Evolutionary conservation across 2,888 invertebrate species (phyloP), one percentile per base, ranked within the genome.

Genomic region (Ptychoptera contaminata): DNA sequence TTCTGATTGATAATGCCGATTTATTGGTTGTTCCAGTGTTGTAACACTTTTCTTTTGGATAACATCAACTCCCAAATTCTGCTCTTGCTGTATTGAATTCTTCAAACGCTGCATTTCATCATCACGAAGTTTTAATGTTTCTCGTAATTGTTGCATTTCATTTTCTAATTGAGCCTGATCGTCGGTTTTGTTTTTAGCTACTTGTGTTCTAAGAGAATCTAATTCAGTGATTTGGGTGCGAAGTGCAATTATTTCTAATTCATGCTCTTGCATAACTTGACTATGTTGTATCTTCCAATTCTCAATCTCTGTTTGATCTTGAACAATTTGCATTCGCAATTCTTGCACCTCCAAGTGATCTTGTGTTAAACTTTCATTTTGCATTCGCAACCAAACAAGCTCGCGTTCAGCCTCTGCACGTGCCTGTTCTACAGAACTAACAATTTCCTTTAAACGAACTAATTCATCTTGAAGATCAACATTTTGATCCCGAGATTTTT

Each of bases 81-180:
- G 23, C 23, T 23, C 23, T 23, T 23, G 23, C 3, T 7, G 23
- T 5, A 23, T 23, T 23, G 23, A 40, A 30, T 30, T 40, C 40
- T 10, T 40, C 29, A 6, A 23, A 15, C 12, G 14, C 6, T 10
- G 9, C 48, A 48, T 2, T 32, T 34, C 43, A 5, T 31, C 56
- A 53, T 70, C 71, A 56, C 72, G 71, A 46, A 60, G 67, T 32
- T 65, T 65, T 2, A 76, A 54, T 32, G 70, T 51, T 43, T 70
- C 67, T 44, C 71, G 70, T 1, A 76, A 58, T 35, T 69, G 70
- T 52, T 74, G 73, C 52, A 76, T 75, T 61, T 76, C 76, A 51
- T 58, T 68, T 50, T 71, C 63, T 23, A 65, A 59, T 46, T 63
- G 62, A 1, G 65, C 62, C 50, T 66, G 66, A 39, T 66, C 66